Evolutionary conservation across 1,140 invertebrate genomes (phyloP).

Genomic region (Delia radicum): DNA sequence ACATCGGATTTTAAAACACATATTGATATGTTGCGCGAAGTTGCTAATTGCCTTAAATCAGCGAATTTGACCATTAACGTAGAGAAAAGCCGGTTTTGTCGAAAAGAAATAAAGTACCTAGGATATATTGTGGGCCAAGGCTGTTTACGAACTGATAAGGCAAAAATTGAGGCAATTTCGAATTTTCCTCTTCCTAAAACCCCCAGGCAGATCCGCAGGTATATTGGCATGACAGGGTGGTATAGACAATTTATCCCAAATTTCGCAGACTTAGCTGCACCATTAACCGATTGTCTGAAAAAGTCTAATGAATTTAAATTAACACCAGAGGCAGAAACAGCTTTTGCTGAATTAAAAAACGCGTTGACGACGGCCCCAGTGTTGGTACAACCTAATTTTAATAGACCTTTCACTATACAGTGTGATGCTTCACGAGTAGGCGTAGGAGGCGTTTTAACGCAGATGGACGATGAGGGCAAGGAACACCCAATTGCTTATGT

Average conservation of each 20-base stretch:
- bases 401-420: slow-evolving; percentile 36
- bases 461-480: slow-evolving; percentile 29
- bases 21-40: too few relatives aligned
- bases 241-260: slow-evolving; percentile 55
- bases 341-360: slow-evolving; percentile 46
- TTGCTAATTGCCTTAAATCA: neutral
- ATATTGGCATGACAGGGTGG: slow-evolving; percentile 39
- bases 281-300: slow-evolving; percentile 26
- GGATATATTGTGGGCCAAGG: neutral
- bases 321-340: slow-evolving; percentile 37
- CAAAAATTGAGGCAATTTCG: neutral
- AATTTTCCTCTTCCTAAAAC: too few relatives aligned
- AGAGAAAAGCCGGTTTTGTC: neutral
- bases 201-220: neutral
- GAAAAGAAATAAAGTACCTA: neutral
- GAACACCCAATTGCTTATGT: slow-evolving; percentile 33
- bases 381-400: slow-evolving; percentile 45
- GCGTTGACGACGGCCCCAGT: slow-evolving; percentile 44
- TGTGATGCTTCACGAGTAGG: slow-evolving; percentile 36
- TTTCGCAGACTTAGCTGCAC: slow-evolving; percentile 51
- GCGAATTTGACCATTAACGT: slow-evolving; percentile 4
- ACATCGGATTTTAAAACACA: slow-evolving; percentile 24
- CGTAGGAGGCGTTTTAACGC: slow-evolving; percentile 45
- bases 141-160: slow-evolving; percentile 53
- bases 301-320: neutral